Evolutionary conservation across 2,113 vertebrate genomes (phyloP), one percentile per base, ranked within the genome.

Genomic region (Poeciliopsis prolifica): DNA sequence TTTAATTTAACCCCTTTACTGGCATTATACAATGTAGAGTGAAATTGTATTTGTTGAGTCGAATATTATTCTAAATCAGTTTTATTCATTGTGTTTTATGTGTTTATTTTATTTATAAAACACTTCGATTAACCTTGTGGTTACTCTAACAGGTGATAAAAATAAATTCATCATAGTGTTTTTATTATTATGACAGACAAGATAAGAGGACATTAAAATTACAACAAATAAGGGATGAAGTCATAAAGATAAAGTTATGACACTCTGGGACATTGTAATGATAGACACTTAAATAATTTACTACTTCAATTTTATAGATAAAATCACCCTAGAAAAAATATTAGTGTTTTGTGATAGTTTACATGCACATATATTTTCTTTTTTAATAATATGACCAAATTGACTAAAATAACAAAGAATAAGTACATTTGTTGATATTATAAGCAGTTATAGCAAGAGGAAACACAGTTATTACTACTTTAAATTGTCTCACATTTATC

Each of bases 371-470:
- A 7, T 54, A 2, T 58, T 24, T n/a, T 24, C 8, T 58, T n/a
- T 22, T 54, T 54, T 24, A 54, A n/a, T 58, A 9, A n/a, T 24
- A 58, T 58, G 19, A 8, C 9, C 7, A 5, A 24, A n/a, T 54
- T 11, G 9, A n/a, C 51, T 54, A 24, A 54, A 54, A 54, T 54
- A 58, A 54, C 8, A 24, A 7, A 8, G 24, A 58, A 58, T n/a
- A 58, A 3, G 7, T 29, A 24, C 29, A 24, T 4, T 17, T 31
- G 3, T 24, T 69, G 65, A 79, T 79, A 28, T 74, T 17, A 66
- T 80, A 74, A 78, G 15, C 68, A 68, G 28, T 71, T 26, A 72
- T 42, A 70, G 67, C 28, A 40, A n/a, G 3, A 68, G 30, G 60
- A 78, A 65, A 15, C 28, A 4, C 12, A 33, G 1, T 63, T 65